Conservation (phyloP, 2,797 vertebrate genomes). For the Chaunax sp. region DNA sequence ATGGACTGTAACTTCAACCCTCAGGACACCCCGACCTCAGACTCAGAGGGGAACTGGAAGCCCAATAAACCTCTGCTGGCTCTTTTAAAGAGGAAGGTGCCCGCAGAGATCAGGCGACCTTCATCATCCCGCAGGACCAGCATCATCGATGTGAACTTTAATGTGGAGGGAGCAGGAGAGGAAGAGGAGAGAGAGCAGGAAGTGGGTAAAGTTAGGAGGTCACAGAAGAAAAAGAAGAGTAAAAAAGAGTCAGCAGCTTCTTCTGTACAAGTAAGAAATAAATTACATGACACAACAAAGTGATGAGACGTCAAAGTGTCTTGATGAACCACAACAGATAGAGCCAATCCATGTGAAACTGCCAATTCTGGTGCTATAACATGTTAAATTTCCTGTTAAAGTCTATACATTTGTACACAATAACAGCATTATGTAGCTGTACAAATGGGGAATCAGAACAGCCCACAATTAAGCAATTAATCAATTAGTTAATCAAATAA, state of each 20-base stretch:
- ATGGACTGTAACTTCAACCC: constrained; percentile 49
- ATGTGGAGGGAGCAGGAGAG: constrained; percentile 47
- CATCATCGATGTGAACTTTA: constrained; percentile 77
- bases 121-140: constrained; percentile 61
- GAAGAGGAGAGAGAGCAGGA: constrained; percentile 51
- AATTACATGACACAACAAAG: not conserved
- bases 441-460: not conserved
- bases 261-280: constrained; percentile 60
- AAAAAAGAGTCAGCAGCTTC: constrained; percentile 52
- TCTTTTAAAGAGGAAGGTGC: constrained; percentile 70
- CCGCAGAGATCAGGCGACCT: constrained; percentile 62
- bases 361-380: too few relatives aligned
- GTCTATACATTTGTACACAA: not conserved
- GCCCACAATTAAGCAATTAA: too few relatives aligned
- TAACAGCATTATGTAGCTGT: not conserved
- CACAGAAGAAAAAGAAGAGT: constrained; percentile 64
- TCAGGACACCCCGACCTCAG: constrained; percentile 52
- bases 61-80: constrained; percentile 54
- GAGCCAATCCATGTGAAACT: not conserved
- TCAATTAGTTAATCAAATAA: too few relatives aligned
- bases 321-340: not conserved
- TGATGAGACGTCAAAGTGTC: not conserved
- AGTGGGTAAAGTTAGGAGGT: constrained; percentile 54
- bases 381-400: not conserved
- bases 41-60: constrained; percentile 65